Evolutionary conservation across 1,140 invertebrate species (phyloP), one percentile per base, ranked within the genome.

Genomic region (Drosophila oshimai): DNA sequence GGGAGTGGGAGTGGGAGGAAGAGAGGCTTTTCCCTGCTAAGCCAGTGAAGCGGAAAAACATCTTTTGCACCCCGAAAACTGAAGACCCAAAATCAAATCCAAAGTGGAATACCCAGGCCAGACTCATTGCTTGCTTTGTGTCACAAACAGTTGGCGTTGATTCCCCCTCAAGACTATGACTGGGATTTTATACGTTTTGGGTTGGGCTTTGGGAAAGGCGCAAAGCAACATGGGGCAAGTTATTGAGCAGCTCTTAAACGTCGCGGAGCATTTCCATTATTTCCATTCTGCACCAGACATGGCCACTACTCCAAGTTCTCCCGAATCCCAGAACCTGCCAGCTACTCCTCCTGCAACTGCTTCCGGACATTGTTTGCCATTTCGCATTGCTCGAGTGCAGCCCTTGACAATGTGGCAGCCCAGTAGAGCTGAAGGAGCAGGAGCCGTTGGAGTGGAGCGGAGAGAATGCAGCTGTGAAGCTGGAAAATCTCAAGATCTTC

Each of bases 191-290:
- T 13, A 9, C 15, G 12, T 17, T 45, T 12, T 22, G 4, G 9
- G 9, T 9, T 39, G 26, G 22, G n/a, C 1, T n/a, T 5, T 47
- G n/a, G 7, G 10, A 7, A 13, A 31, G 24, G 33, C 62, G 39
- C 42, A 50, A 60, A 60, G 33, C n/a, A 50, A 58, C 58, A 31
- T 24, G 26, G 29, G 46, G n/a, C 54, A 74, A 67, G 68, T 74
- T 80, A 79, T 79, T 80, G 76, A 80, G 68, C 36, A 64, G 28
- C 58, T 44, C 53, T 29, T 29, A 67, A 67, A 55, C 68, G 67
- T 58, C 51, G 60, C 74, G 28, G 13, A 31, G 53, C 34, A 55
- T 78, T 72, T 81, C 29, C 20, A 41, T 68, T 60, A 34, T 37
- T 54, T 55, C 45, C 31, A 44, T 49, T 44, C 22, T 22, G 12